phyloP scores from a whole-genome alignment of 92 coral and sea anemone species.

The Meandrina meandrites region DNA sequence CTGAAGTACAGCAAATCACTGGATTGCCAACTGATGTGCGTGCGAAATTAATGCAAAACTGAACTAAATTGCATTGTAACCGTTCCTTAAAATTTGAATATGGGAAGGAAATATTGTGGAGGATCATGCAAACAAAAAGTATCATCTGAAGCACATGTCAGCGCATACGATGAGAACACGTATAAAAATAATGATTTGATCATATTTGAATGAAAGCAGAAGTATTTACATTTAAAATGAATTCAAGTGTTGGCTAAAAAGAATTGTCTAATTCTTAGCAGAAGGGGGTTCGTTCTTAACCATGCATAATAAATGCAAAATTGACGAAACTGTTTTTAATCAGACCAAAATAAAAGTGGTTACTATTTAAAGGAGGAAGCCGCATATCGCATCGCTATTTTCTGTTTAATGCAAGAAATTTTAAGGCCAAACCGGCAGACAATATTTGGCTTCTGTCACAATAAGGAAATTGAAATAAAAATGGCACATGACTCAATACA shows the following conservation, averaged over 20 bases:
- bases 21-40: not conserved
- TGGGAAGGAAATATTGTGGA: not conserved
- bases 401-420: not conserved
- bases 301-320: not conserved
- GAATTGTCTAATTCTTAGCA: not conserved
- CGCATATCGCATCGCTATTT: not conserved
- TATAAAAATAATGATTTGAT: not conserved
- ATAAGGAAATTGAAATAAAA: not conserved
- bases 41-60: not conserved
- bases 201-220: not conserved
- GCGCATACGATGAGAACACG: not conserved
- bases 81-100: slow-evolving; percentile 6
- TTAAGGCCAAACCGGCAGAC: not conserved
- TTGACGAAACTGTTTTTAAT: not conserved
- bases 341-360: not conserved
- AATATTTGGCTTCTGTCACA: not conserved
- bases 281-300: not conserved
- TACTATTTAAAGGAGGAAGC: not conserved
- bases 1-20: not conserved
- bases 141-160: not conserved
- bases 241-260: not conserved
- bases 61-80: not conserved
- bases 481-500: too few relatives aligned
- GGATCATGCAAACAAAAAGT: not conserved
- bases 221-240: not conserved